phyloP scores from a whole-genome alignment of 2,113 vertebrate species.

The Acanthochromis polyacanthus region DNA sequence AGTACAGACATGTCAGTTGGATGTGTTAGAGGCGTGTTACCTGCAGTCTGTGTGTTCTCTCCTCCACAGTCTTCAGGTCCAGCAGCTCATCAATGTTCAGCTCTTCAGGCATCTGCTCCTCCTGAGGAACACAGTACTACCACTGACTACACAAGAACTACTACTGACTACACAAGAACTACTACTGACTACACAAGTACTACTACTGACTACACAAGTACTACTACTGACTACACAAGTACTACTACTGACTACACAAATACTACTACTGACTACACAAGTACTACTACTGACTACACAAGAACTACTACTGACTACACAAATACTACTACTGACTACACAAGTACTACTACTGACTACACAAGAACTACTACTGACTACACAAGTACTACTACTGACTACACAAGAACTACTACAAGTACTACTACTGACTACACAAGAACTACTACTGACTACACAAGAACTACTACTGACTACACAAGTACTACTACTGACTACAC shows the following conservation, averaged over 20 bases:
- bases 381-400: no score
- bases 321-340: constrained; percentile 62
- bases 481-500: no score
- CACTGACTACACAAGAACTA: background rate
- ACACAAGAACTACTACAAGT: no score
- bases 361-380: background rate
- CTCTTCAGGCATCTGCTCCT: constrained; percentile 54
- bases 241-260: no score
- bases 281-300: background rate
- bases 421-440: constrained; percentile 35
- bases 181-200: constrained; percentile 37
- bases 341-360: background rate
- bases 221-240: no score
- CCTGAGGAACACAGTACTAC: constrained; percentile 23
- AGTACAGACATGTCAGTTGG: background rate
- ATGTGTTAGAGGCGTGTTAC: constrained; percentile 2
- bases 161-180: constrained; percentile 34
- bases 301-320: background rate
- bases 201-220: constrained; percentile 38
- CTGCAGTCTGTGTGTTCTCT: constrained; percentile 49
- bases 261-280: constrained; percentile 54
- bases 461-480: background rate
- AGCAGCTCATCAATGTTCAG: constrained; percentile 59
- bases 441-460: background rate
- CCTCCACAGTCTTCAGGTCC: constrained; percentile 52